Evolutionary conservation across 1,140 invertebrate species (phyloP).

Genomic region (Caenorhabditis briggsae): DNA sequence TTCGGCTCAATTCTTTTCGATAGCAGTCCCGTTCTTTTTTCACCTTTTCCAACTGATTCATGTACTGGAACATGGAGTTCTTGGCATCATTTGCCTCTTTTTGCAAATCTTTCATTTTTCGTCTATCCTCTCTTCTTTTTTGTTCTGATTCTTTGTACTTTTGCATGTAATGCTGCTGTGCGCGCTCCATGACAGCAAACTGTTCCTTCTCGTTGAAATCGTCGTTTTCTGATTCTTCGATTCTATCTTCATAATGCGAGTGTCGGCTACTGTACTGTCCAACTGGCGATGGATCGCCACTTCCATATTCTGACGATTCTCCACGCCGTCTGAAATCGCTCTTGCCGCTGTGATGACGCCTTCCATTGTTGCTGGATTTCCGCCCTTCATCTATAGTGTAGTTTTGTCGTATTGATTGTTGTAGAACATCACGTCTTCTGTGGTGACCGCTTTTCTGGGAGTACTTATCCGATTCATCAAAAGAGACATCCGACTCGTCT

Average conservation of each 20-base stretch:
- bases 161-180: constrained; percentile 48
- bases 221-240: constrained; percentile 44
- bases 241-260: constrained; percentile 37
- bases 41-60: constrained; percentile 42
- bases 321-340: constrained; percentile 28
- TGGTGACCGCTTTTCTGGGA: constrained; percentile 25
- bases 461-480: constrained; percentile 32
- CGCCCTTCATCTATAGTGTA: constrained; percentile 39
- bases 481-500: constrained; percentile 31
- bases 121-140: constrained; percentile 23
- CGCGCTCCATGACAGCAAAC: constrained; percentile 36
- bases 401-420: constrained; percentile 47
- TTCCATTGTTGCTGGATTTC: not conserved
- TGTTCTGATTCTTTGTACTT: constrained; percentile 49
- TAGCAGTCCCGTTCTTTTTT: constrained; percentile 36
- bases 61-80: constrained; percentile 45
- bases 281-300: constrained; percentile 39
- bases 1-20: constrained; percentile 23
- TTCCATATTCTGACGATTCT: constrained; percentile 51
- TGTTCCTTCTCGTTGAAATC: constrained; percentile 39
- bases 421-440: constrained; percentile 27
- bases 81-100: constrained; percentile 40
- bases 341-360: constrained; percentile 35
- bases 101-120: constrained; percentile 40
- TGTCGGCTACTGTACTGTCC: constrained; percentile 40